Base-by-base conservation (phyloP, 2,797 vertebrate species). In the Nannoperca obscura region DNA sequence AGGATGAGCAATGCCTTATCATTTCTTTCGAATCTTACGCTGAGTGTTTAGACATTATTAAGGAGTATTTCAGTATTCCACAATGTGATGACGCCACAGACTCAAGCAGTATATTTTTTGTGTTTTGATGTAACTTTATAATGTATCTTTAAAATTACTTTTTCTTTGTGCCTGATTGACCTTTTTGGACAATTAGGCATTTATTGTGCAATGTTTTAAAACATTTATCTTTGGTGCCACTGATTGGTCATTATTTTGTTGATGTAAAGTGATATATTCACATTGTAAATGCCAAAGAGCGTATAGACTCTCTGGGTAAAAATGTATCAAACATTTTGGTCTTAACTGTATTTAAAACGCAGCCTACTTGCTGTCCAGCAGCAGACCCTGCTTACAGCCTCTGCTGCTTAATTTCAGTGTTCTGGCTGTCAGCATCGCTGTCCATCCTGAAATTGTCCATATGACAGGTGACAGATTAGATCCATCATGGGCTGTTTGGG, bases 391-490 rank as follows among this genome's bases (percentile, higher is more conserved):
- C 65, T 59, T n/a, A 55, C 50, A 76, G 46, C 13, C 80, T 65
- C 60, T 69, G 76, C 52, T n/a, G 50, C 54, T 78, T 86, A 84
- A 87, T 84, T 82, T 74, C 63, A 60, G 50, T 78, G 86, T 88
- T 91, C 80, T 79, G 86, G 57, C 80, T 90, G 89, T 90, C 90
- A 90, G 86, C 67, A 79, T 86, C 71, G 7, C 78, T 82, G 74
- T 84, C 79, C 44, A 30, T 78, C 78, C 73, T 80, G 53, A 90
- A 89, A 87, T 74, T 85, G 77, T 75, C 84, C 91, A 85, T 85
- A 89, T 88, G 91, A 93, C 92, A 90, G 89, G 79, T 90, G 93
- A 92, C 92, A 93, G 85, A 88, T 92, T 75, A 75, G 79, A 92
- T 92, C 87, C 71, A 90, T 93, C 90, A 84, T 53, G 32, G 38